Conservation (phyloP, 2,797 vertebrate genomes). For the Nannoperca obscura region DNA sequence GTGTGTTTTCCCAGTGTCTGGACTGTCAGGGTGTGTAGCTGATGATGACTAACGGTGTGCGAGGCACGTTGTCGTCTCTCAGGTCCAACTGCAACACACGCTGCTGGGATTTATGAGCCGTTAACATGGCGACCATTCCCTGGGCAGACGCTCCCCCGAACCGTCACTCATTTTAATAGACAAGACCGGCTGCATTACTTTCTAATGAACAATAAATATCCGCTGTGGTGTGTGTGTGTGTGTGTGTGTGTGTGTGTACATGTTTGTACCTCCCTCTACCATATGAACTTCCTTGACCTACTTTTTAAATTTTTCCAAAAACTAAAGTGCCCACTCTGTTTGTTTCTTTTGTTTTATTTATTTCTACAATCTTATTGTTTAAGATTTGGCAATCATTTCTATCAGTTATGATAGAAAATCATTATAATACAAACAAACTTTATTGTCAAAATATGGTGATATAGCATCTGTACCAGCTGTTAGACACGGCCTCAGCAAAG, state of each 20-base stretch:
- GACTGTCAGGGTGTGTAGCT: conserved; percentile 29
- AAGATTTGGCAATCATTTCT: neutral
- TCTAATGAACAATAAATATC: conserved; percentile 58
- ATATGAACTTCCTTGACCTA: conserved; percentile 4
- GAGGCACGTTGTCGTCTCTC: conserved; percentile 36
- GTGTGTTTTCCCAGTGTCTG: conserved; percentile 25
- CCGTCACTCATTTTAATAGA: conserved; percentile 59
- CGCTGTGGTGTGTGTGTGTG: conserved; percentile 10
- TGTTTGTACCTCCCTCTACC: neutral
- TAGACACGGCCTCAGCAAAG: neutral
- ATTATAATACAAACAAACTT: neutral
- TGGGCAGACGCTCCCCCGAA: conserved; percentile 41
- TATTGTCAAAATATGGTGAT: neutral
- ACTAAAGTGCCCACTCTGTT: neutral
- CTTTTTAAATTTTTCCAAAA: conserved; percentile 11
- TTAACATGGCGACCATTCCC: conserved; percentile 64
- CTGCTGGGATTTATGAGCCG: conserved; percentile 60
- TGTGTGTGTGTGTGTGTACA: conserved; percentile 8
- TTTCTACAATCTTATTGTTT: neutral
- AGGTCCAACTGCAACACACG: conserved; percentile 61
- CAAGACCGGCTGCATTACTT: conserved; percentile 56
- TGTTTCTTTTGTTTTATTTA: neutral
- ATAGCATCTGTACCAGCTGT: neutral
- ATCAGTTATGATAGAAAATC: neutral
- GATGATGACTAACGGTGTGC: conserved; percentile 51